phyloP scores from a whole-genome alignment of 2,797 vertebrate genomes.

The Manis pentadactyla region DNA sequence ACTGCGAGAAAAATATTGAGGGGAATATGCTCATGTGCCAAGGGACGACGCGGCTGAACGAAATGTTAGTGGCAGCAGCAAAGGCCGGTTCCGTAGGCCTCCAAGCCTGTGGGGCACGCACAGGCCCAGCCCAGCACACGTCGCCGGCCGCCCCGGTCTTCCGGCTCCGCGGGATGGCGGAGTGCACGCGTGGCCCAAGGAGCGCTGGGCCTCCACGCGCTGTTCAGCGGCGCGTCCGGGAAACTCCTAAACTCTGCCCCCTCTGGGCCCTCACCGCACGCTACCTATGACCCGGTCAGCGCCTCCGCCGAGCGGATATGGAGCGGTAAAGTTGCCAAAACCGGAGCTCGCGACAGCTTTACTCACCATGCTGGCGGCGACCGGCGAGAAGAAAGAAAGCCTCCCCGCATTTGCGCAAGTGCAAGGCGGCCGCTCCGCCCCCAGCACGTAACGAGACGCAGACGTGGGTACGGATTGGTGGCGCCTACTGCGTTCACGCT shows the following conservation, averaged over 20 bases:
- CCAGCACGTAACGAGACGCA: too few species aligned
- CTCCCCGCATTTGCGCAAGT: neutral
- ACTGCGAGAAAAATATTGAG: rapidly evolving
- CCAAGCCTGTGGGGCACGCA: rapidly evolving
- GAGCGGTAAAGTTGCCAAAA: rapidly evolving
- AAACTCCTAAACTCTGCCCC: neutral
- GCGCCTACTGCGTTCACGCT: neutral
- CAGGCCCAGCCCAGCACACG: rapidly evolving
- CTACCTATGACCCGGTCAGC: neutral
- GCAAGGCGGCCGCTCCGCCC: slow-evolving; percentile 37
- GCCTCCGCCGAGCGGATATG: rapidly evolving
- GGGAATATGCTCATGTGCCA: rapidly evolving
- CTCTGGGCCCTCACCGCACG: neutral
- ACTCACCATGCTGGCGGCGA: slow-evolving; percentile 77
- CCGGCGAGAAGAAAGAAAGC: slow-evolving; percentile 57
- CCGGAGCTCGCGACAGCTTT: rapidly evolving
- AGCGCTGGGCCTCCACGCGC: neutral
- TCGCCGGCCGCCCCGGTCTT: rapidly evolving
- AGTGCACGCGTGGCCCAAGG: neutral
- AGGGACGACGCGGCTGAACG: rapidly evolving
- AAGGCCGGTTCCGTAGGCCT: neutral
- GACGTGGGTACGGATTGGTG: slow-evolving; percentile 14
- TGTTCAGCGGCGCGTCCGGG: rapidly evolving
- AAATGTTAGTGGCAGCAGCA: neutral
- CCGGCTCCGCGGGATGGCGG: neutral